Evolutionary conservation across 2,888 invertebrate genomes (phyloP), one percentile per base, ranked within the genome.

Genomic region (Villa cingulata): DNA sequence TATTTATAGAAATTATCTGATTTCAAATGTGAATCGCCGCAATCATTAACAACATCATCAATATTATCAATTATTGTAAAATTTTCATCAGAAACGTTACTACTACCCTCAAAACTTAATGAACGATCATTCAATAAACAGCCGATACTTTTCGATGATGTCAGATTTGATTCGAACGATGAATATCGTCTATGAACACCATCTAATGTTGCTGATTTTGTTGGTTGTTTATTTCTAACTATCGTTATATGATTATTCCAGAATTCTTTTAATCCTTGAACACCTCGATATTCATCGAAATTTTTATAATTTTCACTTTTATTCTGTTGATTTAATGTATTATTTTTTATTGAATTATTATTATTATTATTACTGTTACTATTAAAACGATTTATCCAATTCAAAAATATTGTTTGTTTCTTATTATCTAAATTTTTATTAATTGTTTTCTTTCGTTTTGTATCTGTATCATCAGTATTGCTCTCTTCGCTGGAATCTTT

Each of bases 1-100:
- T 66, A 68, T 53, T 69, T 69, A 51, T 69, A 65, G 52, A 69
- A 69, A 50, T 69, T 68, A 52, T 69, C 69, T 51, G 61, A 64
- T 46, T 61, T 58, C 5, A 56, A 58, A 41, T 60, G 62, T 32
- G 56, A 37, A 6, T 23, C 23, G 4, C 7, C 7, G 7, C 4
- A 6, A 23, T 7, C 4, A 23, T 23, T 23, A 23, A 6, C n/a
- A n/a, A n/a, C n/a, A 6, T 23, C 23, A 6, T 23, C 7, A 23
- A 23, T 23, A 23, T 7, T 6, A 23, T 23, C 7, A 23, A 6
- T 23, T 23, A 7, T 23, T 23, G 4, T 37, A 27, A 55, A 23
- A 18, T 38, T n/a, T 40, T 40, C 19, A 40, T 16, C 20, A n/a
- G n/a, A n/a, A n/a, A n/a, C n/a, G n/a, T n/a, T n/a, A 12, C 18